Evolutionary conservation across 2,797 vertebrate genomes (phyloP).

Genomic region (Lithobates sylvaticus): DNA sequence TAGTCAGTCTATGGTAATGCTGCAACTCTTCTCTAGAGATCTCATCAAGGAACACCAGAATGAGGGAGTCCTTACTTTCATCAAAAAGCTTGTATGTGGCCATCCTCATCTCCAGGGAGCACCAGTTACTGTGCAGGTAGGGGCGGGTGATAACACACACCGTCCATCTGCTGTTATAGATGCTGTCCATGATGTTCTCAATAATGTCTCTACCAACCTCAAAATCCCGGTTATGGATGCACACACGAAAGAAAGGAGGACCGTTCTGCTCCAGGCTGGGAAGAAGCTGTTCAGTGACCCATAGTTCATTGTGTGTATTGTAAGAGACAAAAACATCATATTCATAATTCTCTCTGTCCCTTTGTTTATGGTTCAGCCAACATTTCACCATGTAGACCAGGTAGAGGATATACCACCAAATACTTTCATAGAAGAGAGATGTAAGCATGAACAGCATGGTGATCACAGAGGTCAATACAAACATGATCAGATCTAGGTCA

Average conservation of each 20-base stretch:
- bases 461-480: slow-evolving; percentile 5
- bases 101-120: slow-evolving; percentile 59
- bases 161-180: slow-evolving; percentile 61
- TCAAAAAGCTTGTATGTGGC: slow-evolving; percentile 53
- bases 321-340: slow-evolving; percentile 64
- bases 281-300: slow-evolving; percentile 56
- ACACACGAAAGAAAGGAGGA: slow-evolving; percentile 52
- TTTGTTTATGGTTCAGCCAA: slow-evolving; percentile 11
- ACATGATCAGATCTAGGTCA: slow-evolving; percentile 6
- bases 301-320: slow-evolving; percentile 51
- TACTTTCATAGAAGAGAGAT: slow-evolving; percentile 41
- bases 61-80: slow-evolving; percentile 55
- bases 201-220: slow-evolving; percentile 59
- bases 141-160: slow-evolving; percentile 60
- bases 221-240: slow-evolving; percentile 62
- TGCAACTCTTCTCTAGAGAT: slow-evolving; percentile 58
- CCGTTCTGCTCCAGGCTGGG: slow-evolving; percentile 50
- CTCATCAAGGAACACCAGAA: slow-evolving; percentile 61
- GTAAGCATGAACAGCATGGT: slow-evolving; percentile 27
- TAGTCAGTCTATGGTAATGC: slow-evolving; percentile 56
- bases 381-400: background rate
- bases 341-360: slow-evolving; percentile 5
- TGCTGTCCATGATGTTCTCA: slow-evolving; percentile 62
- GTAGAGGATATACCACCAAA: slow-evolving; percentile 41
- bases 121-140: slow-evolving; percentile 61